Base-by-base conservation (phyloP, 2,888 invertebrate species). In the Tipula vernalis region DNA sequence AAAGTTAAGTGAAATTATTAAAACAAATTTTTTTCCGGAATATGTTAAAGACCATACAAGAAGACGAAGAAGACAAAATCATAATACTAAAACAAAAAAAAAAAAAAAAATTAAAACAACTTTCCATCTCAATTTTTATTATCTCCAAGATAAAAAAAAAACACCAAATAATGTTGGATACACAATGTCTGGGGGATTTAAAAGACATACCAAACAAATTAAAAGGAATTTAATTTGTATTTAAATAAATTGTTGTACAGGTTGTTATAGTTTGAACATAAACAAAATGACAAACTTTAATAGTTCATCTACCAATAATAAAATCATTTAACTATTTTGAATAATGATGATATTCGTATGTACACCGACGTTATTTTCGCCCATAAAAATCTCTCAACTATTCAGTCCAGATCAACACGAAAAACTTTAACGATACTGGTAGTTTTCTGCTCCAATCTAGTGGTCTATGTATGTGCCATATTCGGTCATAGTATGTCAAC, bases 91-190 rank as follows among this genome's bases (percentile, higher is more conserved):
- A 51, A 3, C 28, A 28, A 6, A 51, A 8, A 57, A 18, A 71
- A 71, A 71, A 71, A 71, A 6, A 71, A 71, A 57, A 57, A 18
- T 18, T 10, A 18, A 28, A 71, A 71, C 71, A 71, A 71, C 71
- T 71, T 71, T 71, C 71, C 71, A 71, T 71, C 71, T 71, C 71
- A 71, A 13, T 84, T 84, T 84, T 84, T 84, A 84, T 84, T 84
- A 84, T 84, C 8, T 84, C n/a, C 5, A 8, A 84, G 13, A 12
- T 28, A 71, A 28, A 28, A 71, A 12, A 3, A 28, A 28, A 71
- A 71, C 10, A 71, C 3, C n/a, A n/a, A 51, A 51, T 28, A 28
- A 51, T 1, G 1, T 71, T 71, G 71, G 28, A 71, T 28, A 71
- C 71, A 71, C 8, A 28, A 28, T 28, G 71, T 71, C 71, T 71